phyloP scores from a whole-genome alignment of 2,888 invertebrate genomes.

The Eristalis intricaria region DNA sequence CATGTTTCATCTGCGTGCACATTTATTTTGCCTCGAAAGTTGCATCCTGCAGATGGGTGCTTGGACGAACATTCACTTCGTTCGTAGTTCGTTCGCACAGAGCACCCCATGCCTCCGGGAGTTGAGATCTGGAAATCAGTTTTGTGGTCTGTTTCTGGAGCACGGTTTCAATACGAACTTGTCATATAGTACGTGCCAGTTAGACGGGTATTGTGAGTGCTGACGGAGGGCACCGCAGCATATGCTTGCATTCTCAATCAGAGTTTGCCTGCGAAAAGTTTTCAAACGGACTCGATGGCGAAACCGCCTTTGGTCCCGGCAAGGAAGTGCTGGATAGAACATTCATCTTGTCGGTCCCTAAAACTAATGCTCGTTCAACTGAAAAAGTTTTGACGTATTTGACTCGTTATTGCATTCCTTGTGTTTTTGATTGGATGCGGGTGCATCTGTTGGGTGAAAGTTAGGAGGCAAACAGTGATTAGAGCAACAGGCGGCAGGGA shows the following conservation, averaged over 20 bases:
- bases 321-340: background rate
- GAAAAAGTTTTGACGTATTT: background rate
- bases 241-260: constrained; percentile 57
- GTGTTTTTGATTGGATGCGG: background rate
- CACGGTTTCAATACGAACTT: constrained; percentile 64
- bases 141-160: constrained; percentile 17
- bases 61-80: background rate
- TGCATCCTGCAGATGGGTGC: constrained; percentile 14
- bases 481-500: background rate
- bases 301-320: background rate
- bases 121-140: constrained; percentile 23
- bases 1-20: constrained; percentile 66
- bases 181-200: constrained; percentile 62
- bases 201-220: constrained; percentile 22
- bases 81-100: constrained; percentile 17
- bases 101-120: background rate
- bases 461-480: background rate
- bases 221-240: constrained; percentile 27
- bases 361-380: background rate
- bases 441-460: background rate
- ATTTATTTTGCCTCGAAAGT: constrained; percentile 49
- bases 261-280: constrained; percentile 48
- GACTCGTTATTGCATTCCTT: background rate
- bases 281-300: background rate
- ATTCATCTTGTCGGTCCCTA: background rate